Percentiles rank a stretch among this genome's conserved stretches.
Conservation (phyloP, 2,797 vertebrate genomes). For the Borostomias antarcticus region DNA sequence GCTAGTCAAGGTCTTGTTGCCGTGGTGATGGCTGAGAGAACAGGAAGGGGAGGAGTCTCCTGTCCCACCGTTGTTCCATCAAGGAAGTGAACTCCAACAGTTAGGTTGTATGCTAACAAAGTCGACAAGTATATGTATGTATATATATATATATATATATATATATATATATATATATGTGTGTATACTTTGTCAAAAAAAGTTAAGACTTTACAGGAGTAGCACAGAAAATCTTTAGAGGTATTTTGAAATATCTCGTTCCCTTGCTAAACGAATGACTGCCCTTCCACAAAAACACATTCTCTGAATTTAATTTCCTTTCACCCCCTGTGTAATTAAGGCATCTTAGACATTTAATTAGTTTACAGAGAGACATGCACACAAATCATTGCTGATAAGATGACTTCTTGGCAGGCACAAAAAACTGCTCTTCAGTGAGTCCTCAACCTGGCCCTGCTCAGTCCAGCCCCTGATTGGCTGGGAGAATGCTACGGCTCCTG, state of each 20-base stretch:
- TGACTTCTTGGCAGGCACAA: conserved; percentile 54
- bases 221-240: background rate
- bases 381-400: conserved; percentile 66
- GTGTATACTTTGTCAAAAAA: background rate
- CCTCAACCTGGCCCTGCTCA: conserved; percentile 14
- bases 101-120: too few relatives aligned
- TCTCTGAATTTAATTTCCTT: conserved; percentile 46
- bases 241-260: background rate
- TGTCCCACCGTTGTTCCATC: too few relatives aligned
- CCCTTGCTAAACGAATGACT: conserved; percentile 18
- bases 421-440: conserved; percentile 40
- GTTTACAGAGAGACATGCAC: conserved; percentile 44
- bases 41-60: too few relatives aligned
- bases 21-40: background rate
- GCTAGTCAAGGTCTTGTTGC: background rate
- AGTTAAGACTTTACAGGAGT: background rate
- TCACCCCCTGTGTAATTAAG: conserved; percentile 58
- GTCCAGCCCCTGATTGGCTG: too few relatives aligned
- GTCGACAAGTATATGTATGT: too few relatives aligned
- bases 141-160: too few relatives aligned
- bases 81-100: too few relatives aligned
- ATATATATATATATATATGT: too few relatives aligned
- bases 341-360: conserved; percentile 47
- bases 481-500: too few relatives aligned
- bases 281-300: conserved; percentile 21